Evolutionary conservation across 1,140 invertebrate genomes (phyloP).

Genomic region (Orchestia grillus): DNA sequence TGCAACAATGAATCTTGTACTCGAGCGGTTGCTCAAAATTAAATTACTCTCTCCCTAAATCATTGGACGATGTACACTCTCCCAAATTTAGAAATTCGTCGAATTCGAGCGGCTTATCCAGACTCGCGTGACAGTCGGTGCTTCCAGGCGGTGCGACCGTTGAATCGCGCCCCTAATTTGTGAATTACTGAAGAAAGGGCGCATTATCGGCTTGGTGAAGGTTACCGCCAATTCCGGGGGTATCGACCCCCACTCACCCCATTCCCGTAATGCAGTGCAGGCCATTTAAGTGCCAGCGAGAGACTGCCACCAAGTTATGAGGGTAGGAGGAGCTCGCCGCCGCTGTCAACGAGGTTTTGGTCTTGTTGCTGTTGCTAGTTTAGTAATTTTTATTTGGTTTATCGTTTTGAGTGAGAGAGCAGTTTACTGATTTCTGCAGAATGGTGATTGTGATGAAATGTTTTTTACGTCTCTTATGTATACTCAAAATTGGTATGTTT

Average conservation of each 20-base stretch:
- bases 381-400: too few species aligned
- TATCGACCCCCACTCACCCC: not conserved
- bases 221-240: not conserved
- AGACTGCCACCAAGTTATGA: not conserved
- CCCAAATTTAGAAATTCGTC: not conserved
- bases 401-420: too few species aligned
- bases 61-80: not conserved
- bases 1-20: not conserved
- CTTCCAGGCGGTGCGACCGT: not conserved
- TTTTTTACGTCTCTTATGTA: too few species aligned
- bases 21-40: too few species aligned
- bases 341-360: too few species aligned
- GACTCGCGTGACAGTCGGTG: not conserved
- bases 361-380: too few species aligned
- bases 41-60: not conserved
- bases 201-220: not conserved
- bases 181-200: conserved; percentile 3
- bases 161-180: not conserved
- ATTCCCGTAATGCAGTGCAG: not conserved
- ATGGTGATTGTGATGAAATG: too few species aligned
- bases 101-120: not conserved
- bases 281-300: not conserved
- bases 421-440: too few species aligned
- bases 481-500: too few species aligned
- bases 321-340: not conserved